Conservation (phyloP, 1,140 invertebrate genomes). For the Drosophila arizonae region DNA sequence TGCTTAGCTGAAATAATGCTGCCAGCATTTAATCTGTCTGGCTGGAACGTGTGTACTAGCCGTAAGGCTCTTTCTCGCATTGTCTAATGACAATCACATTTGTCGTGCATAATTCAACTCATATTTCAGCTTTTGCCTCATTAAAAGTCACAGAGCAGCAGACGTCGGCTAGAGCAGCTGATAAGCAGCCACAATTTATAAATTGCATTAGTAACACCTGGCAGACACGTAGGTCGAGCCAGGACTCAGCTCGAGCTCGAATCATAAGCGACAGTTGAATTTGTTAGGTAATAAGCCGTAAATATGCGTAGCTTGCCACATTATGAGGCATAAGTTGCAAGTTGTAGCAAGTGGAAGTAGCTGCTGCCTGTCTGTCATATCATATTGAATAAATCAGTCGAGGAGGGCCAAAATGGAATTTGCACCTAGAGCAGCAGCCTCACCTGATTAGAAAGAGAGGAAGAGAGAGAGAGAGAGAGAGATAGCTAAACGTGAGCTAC, state of each 20-base stretch:
- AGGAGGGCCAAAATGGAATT: slow-evolving; percentile 57
- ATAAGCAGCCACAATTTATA: slow-evolving; percentile 33
- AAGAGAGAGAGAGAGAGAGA: too few relatives aligned
- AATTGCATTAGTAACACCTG: slow-evolving; percentile 64
- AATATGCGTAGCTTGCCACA: slow-evolving; percentile 32
- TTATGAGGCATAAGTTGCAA: slow-evolving; percentile 55
- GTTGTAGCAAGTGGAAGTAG: slow-evolving; percentile 4
- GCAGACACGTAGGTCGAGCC: neutral
- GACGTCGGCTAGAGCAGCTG: slow-evolving; percentile 2
- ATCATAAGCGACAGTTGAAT: slow-evolving; percentile 66
- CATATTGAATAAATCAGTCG: slow-evolving; percentile 72
- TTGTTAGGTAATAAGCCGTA: slow-evolving; percentile 50
- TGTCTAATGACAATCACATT: slow-evolving; percentile 6
- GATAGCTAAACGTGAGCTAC: slow-evolving; percentile 37
- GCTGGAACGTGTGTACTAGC: too few relatives aligned
- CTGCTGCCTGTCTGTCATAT: slow-evolving; percentile 42
- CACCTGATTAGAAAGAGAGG: slow-evolving; percentile 29
- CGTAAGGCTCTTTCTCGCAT: too few relatives aligned
- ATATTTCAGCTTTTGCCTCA: slow-evolving; percentile 16
- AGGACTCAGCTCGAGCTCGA: slow-evolving; percentile 28
- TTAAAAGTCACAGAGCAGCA: neutral
- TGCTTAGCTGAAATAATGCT: too few relatives aligned
- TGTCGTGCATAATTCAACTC: slow-evolving; percentile 24
- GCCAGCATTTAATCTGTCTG: too few relatives aligned
- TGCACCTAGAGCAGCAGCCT: slow-evolving; percentile 49